phyloP scores from a whole-genome alignment of 2,888 invertebrate species.

The Amorpha juglandis region DNA sequence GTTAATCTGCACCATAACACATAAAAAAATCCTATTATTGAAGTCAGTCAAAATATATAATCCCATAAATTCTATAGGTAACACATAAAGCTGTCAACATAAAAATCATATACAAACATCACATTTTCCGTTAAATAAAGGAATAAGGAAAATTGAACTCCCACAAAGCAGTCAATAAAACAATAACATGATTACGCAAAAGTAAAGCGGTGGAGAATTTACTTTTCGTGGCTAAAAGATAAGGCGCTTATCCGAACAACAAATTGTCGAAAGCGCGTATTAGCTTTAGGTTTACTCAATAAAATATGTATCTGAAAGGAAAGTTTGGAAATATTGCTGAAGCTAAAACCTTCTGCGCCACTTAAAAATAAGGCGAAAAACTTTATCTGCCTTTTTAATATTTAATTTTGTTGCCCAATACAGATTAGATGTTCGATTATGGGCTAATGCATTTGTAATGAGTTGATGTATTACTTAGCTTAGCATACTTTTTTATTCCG shows the following conservation, averaged over 20 bases:
- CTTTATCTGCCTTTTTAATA: background rate
- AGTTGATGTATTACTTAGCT: background rate
- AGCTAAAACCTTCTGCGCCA: constrained; percentile 31
- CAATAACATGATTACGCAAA: constrained; percentile 23
- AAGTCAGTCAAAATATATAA: too few species aligned
- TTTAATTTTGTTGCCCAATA: constrained; percentile 6
- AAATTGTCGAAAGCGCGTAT: constrained; percentile 31
- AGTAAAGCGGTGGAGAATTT: constrained; percentile 22
- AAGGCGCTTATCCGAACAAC: constrained; percentile 35
- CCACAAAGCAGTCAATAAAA: constrained; percentile 16
- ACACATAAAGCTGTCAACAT: background rate
- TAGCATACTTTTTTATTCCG: too few species aligned
- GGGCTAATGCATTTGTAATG: background rate
- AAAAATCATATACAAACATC: background rate
- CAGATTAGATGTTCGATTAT: constrained; percentile 15
- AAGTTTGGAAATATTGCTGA: constrained; percentile 39
- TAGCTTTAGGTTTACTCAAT: constrained; percentile 34
- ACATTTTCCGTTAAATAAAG: background rate
- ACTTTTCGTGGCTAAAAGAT: constrained; percentile 33
- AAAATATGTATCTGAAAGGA: constrained; percentile 38
- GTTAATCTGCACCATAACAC: too few species aligned
- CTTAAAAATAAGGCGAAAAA: constrained; percentile 6
- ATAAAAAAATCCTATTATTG: too few species aligned
- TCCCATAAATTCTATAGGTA: background rate
- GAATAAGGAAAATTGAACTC: background rate